Conservation (phyloP, 2,797 vertebrate genomes). For the Eremophila alpestris region DNA sequence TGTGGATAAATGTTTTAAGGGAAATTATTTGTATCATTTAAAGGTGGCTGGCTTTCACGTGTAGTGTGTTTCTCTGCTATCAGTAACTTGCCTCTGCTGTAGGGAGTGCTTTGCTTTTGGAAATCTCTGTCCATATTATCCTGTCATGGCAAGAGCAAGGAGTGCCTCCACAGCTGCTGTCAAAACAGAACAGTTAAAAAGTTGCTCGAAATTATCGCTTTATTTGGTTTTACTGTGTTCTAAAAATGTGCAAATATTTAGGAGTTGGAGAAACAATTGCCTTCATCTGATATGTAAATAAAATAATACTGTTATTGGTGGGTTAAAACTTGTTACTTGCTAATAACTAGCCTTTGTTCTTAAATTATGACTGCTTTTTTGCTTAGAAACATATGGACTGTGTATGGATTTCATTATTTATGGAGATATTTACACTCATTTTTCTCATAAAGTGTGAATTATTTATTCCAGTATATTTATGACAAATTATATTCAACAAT, state of each 20-base stretch:
- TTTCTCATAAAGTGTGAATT: background rate
- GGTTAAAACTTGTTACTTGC: constrained; percentile 4
- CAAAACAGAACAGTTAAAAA: background rate
- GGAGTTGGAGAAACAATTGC: background rate
- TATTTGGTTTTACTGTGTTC: background rate
- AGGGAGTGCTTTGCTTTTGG: constrained; percentile 17
- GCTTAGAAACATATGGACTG: background rate
- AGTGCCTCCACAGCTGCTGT: background rate
- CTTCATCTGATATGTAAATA: constrained; percentile 35
- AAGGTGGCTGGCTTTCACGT: constrained; percentile 11
- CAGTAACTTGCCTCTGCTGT: background rate
- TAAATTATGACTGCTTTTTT: background rate
- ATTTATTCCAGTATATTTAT: constrained; percentile 39
- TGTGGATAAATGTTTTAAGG: background rate
- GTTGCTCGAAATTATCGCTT: background rate
- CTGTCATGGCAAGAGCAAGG: background rate
- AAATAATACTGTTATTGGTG: background rate
- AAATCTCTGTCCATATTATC: background rate
- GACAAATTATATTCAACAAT: background rate
- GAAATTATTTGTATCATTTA: constrained; percentile 34
- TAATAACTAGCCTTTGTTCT: constrained; percentile 11
- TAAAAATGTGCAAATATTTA: background rate
- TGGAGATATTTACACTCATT: background rate
- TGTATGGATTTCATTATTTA: constrained; percentile 33
- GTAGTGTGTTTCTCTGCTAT: background rate